Evolutionary conservation across 2,888 invertebrate species (phyloP).

Genomic region (Drosophila mettleri): DNA sequence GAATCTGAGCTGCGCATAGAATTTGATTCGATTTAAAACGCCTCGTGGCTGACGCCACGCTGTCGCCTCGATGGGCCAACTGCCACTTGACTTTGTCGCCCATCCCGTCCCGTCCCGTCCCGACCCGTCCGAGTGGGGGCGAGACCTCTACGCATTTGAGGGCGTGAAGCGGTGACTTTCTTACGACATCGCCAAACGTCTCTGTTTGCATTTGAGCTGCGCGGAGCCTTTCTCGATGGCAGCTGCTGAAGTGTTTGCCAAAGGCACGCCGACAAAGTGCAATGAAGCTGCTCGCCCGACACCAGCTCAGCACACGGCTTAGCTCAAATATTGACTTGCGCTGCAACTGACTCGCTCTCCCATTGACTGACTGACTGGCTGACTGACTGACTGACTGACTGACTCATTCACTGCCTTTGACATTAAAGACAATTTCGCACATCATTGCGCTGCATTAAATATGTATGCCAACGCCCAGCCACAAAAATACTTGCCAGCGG

Average conservation of each 20-base stretch:
- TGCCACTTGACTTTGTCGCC: conserved; percentile 49
- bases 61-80: conserved; percentile 33
- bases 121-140: conserved; percentile 27
- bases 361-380: not conserved
- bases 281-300: conserved; percentile 19
- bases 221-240: conserved; percentile 49
- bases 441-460: conserved; percentile 50
- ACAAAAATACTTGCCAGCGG: conserved; percentile 18
- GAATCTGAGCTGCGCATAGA: conserved; percentile 38
- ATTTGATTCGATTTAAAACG: conserved; percentile 50
- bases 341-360: conserved; percentile 32
- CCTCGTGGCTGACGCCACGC: conserved; percentile 8
- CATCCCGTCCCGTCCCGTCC: no score
- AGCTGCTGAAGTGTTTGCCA: conserved; percentile 59
- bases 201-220: conserved; percentile 59
- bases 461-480: conserved; percentile 29
- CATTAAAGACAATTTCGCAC: conserved; percentile 46
- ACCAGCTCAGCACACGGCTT: conserved; percentile 14
- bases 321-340: conserved; percentile 54
- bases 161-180: no score
- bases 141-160: no score
- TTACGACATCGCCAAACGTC: conserved; percentile 17
- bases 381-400: not conserved
- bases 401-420: conserved; percentile 18
- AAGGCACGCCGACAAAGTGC: conserved; percentile 48